Base-by-base conservation (phyloP, 2,113 vertebrate species). In the Carettochelys insculpta region DNA sequence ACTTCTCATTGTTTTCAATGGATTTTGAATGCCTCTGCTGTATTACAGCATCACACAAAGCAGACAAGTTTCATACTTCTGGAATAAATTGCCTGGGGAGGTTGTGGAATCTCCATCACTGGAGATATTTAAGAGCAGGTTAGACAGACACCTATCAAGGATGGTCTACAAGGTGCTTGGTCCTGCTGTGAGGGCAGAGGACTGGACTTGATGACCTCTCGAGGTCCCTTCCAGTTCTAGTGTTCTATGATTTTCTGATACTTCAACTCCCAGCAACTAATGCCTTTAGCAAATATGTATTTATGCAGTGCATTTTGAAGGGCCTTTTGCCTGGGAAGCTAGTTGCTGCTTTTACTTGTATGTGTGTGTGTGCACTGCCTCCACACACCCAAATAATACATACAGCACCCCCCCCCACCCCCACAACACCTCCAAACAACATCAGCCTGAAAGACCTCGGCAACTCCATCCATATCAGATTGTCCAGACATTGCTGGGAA, bases 281-380 rank as follows among this genome's bases (percentile, higher is more conserved):
- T 95, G 92, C 93, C 90, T 96, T 94, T 92, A 96, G 94, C 93
- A 95, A 95, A 93, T 84, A 94, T 95, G 90, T 90, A 95, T 95
- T 96, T 89, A 85, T 90, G 84, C 92, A 81, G 45, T 11, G 77
- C 84, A 91, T 12, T 88, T 80, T 85, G 41, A 73, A 90, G 87
- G 0, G 2, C 79, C 88, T 90, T 91, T 92, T 11, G 2, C 90
- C 82, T 95, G 68, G 90, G 86, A 80, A 86, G 93, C 80, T 86
- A 75, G 85, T 77, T 83, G 68, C 82, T 84, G 13, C 41, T 65
- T 79, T n/a, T 22, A 5, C n/a, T n/a, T n/a, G n/a, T 27, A 76
- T 41, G 25, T 31, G 16, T 7, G 13, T 12, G 10, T 8, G 4
- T 2, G 34, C 53, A 48, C n/a, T n/a, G n/a, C n/a, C n/a, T n/a